phyloP scores from a whole-genome alignment of 2,113 vertebrate genomes.

The Corythornis madagascariensis region DNA sequence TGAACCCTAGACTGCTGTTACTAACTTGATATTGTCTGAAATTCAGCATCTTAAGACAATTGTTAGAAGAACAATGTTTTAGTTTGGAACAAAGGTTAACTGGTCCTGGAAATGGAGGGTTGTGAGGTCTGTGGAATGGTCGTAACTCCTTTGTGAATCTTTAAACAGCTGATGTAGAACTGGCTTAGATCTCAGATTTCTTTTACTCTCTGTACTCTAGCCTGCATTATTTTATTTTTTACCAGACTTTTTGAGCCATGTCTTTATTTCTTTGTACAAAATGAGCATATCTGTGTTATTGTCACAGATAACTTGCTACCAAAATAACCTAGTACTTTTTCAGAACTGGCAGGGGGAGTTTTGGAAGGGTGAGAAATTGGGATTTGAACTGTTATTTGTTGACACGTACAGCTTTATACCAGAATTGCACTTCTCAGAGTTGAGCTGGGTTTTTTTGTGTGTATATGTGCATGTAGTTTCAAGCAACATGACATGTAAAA shows the following conservation, averaged over 20 bases:
- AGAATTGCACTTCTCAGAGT: background rate
- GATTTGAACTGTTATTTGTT: background rate
- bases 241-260: background rate
- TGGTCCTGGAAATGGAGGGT: background rate
- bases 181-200: background rate
- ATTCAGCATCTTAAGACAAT: background rate
- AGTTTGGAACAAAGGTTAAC: background rate
- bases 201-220: background rate
- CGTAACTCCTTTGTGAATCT: background rate
- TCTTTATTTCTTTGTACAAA: background rate
- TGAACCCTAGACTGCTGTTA: background rate
- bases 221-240: background rate
- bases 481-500: background rate
- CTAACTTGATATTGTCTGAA: background rate
- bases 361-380: constrained; percentile 20
- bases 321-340: constrained; percentile 16
- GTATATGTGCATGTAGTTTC: background rate
- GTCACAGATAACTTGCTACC: constrained; percentile 1
- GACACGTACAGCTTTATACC: background rate
- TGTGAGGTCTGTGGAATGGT: background rate
- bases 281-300: constrained; percentile 22
- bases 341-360: background rate
- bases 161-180: background rate
- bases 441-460: background rate
- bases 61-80: background rate